Conservation (phyloP, 2,888 invertebrate genomes). For the Ornithoptera priamus region DNA sequence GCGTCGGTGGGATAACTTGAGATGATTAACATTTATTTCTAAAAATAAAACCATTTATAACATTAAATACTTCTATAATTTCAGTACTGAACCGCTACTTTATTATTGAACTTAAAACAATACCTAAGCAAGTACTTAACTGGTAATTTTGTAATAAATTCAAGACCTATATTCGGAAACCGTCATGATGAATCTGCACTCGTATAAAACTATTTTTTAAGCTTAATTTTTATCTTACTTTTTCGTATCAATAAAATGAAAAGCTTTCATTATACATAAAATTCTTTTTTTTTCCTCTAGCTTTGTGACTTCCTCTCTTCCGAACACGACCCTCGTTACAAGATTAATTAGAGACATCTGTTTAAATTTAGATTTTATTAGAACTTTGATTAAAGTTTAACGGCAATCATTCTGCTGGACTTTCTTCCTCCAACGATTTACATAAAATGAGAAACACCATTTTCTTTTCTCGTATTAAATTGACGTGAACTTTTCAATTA, state of each 20-base stretch:
- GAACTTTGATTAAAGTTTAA: constrained; percentile 16
- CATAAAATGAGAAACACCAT: constrained; percentile 1
- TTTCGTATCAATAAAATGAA: constrained; percentile 4
- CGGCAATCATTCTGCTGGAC: constrained; percentile 12
- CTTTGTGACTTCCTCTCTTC: constrained; percentile 15
- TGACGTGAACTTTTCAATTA: too few relatives aligned
- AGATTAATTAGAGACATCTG: constrained; percentile 23
- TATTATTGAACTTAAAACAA: not conserved
- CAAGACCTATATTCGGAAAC: too few relatives aligned
- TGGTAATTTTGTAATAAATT: too few relatives aligned
- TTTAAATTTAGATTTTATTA: constrained; percentile 23
- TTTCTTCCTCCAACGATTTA: constrained; percentile 2
- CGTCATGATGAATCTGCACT: too few relatives aligned
- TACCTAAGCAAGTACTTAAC: not conserved
- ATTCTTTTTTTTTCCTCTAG: not conserved
- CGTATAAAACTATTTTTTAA: not conserved
- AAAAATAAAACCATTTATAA: not conserved
- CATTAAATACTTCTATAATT: not conserved
- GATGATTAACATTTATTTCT: not conserved
- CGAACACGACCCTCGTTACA: constrained; percentile 22
- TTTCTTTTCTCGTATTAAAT: not conserved
- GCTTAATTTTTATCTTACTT: not conserved
- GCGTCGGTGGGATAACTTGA: not conserved
- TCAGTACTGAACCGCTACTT: not conserved
- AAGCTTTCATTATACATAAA: constrained; percentile 6